Evolutionary conservation across 92 coral and sea anemone genomes (phyloP).

Genomic region (Muricea muricata): DNA sequence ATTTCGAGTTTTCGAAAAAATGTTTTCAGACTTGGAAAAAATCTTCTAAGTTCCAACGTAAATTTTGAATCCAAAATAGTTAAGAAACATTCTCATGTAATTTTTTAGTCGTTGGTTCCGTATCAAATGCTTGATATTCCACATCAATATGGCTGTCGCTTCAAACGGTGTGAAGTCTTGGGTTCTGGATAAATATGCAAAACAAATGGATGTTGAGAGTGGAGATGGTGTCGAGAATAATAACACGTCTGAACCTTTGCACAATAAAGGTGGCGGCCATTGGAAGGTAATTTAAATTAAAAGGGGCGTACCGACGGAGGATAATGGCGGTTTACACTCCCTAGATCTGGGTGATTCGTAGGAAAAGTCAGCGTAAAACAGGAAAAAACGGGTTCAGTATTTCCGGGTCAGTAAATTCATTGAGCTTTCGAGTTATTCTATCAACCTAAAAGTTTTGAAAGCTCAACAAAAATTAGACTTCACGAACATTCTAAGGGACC

Average conservation of each 20-base stretch:
- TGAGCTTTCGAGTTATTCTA: no score
- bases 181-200: conserved; percentile 90
- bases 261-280: conserved; percentile 50
- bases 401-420: no score
- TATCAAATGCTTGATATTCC: neutral
- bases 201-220: conserved; percentile 54
- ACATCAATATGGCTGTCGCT: conserved; percentile 28
- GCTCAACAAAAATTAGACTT: neutral
- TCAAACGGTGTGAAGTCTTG: conserved; percentile 67
- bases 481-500: no score
- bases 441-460: no score
- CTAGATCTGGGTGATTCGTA: no score
- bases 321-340: no score
- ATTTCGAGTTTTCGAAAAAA: neutral
- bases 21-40: neutral
- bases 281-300: conserved; percentile 73
- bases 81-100: no score
- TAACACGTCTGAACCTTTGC: conserved; percentile 1
- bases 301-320: no score
- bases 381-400: no score
- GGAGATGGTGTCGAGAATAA: conserved; percentile 38
- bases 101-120: no score
- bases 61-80: no score
- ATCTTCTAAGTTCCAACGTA: neutral
- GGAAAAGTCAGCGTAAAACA: no score